Evolutionary conservation across 2,888 invertebrate species (phyloP), one percentile per base, ranked within the genome.

Genomic region (Ctena decussata): DNA sequence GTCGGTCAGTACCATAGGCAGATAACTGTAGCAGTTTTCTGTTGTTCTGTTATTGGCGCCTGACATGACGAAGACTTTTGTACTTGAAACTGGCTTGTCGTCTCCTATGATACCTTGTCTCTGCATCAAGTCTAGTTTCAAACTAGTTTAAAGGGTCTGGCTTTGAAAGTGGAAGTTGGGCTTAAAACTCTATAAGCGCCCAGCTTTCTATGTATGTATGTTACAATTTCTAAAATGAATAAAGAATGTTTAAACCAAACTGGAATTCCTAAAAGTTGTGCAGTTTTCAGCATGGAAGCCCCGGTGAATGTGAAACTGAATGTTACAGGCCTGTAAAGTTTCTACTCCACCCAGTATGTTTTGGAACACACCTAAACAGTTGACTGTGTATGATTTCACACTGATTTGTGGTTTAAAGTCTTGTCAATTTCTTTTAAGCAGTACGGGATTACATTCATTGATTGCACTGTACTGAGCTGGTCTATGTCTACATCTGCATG

Each of bases 301-400:
- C 80, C 75, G 21, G 27, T 18, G 70, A 70, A 53, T 80, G 80
- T 0, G 65, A 49, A 0, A 74, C 75, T 21, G 70, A 70, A 21
- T 80, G 70, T 30, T 75, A 80, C 18, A 75, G 18, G 30, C 80
- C 49, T 11, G 53, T 49, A 37, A 80, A 75, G 49, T 80, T 80
- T 35, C 80, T 74, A 27, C 53, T 81, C 71, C 77, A 81, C 2
- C 53, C 57, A 0, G 77, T 81, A 46, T 60, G 69, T 46, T 81
- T 81, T 15, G 71, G 71, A 15, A 60, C 71, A 41, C 21, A 76
- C 57, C 65, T 70, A 39, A 81, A 72, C 12, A 71, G 46, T 12
- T 53, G 76, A 27, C 35, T 24, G 24, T 81, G 81, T 15, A 81
- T 37, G 24, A 57, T 77, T 60, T 81, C 81, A 44, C 57, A 53